A percentile compares a stretch with the other conserved stretches of the same genome.
Evolutionary conservation across 2,797 vertebrate species (phyloP).

Genomic region (Rachycentron canadum): DNA sequence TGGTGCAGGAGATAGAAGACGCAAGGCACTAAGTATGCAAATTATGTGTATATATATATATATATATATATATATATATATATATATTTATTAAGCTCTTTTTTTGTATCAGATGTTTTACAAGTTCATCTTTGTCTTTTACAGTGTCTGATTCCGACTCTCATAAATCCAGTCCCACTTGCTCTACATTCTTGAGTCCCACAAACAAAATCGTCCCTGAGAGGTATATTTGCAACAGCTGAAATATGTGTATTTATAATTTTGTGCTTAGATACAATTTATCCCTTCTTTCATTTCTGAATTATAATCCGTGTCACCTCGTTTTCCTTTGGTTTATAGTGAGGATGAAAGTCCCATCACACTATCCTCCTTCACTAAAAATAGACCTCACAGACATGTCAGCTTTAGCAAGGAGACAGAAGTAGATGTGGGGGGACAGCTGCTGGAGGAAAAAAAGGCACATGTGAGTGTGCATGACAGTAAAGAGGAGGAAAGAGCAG

Average conservation of each 20-base stretch:
- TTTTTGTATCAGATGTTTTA: constrained; percentile 14
- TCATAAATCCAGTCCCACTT: constrained; percentile 67
- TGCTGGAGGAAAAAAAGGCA: constrained; percentile 48
- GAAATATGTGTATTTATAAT: neutral
- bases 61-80: neutral
- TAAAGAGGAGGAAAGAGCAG: constrained; percentile 57
- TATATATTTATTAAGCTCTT: neutral
- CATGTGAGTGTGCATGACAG: constrained; percentile 45
- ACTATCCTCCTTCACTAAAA: constrained; percentile 64
- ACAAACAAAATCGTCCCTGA: constrained; percentile 80
- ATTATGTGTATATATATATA: neutral
- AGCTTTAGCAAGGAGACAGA: constrained; percentile 59
- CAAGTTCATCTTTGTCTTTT: constrained; percentile 36
- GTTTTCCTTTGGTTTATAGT: constrained; percentile 69
- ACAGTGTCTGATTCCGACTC: constrained; percentile 71
- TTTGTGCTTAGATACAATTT: neutral
- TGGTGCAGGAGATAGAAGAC: constrained; percentile 35
- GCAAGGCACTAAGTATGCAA: constrained; percentile 65
- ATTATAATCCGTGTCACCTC: constrained; percentile 22
- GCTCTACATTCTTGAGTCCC: constrained; percentile 82
- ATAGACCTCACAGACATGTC: constrained; percentile 57
- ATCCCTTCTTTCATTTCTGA: neutral
- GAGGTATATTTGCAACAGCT: constrained; percentile 75
- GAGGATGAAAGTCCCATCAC: constrained; percentile 83
- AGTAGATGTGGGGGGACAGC: constrained; percentile 55